phyloP scores from a whole-genome alignment of 2,888 invertebrate species.

The Eucera pruinosa region DNA sequence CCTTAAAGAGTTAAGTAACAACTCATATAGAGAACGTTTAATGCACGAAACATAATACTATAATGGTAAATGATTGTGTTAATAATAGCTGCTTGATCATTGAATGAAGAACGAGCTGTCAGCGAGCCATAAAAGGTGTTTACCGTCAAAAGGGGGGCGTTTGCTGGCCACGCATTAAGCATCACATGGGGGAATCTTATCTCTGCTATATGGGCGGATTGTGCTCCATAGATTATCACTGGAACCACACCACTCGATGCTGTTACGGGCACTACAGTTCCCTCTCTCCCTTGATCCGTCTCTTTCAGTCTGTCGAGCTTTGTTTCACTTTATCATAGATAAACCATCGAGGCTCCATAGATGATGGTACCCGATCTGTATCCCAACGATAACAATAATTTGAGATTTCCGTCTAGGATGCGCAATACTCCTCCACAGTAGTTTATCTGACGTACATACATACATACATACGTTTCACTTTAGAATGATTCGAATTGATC shows the following conservation, averaged over 20 bases:
- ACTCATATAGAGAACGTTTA: too few species aligned
- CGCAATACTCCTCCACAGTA: slow-evolving; percentile 15
- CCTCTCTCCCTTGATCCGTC: slow-evolving; percentile 40
- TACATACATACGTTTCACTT: too few species aligned
- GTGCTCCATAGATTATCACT: slow-evolving; percentile 76
- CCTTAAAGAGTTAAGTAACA: too few species aligned
- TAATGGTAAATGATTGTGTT: too few species aligned
- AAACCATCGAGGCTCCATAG: slow-evolving; percentile 15
- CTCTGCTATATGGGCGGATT: slow-evolving; percentile 78
- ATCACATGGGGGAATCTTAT: slow-evolving; percentile 75
- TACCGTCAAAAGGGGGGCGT: slow-evolving; percentile 67
- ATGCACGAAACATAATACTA: too few species aligned
- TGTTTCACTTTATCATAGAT: slow-evolving; percentile 33
- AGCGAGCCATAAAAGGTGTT: slow-evolving; percentile 71
- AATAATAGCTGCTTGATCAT: too few species aligned
- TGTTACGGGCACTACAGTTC: slow-evolving; percentile 28
- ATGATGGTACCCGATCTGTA: slow-evolving; percentile 25
- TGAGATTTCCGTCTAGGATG: not conserved
- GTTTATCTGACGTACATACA: not conserved
- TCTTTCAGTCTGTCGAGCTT: slow-evolving; percentile 9
- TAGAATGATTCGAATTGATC: too few species aligned
- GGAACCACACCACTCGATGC: slow-evolving; percentile 62
- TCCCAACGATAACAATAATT: slow-evolving; percentile 17
- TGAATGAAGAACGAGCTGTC: slow-evolving; percentile 62
- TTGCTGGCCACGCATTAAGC: slow-evolving; percentile 61